Evolutionary conservation across 2,888 invertebrate species (phyloP).

Genomic region (Altica lythri): DNA sequence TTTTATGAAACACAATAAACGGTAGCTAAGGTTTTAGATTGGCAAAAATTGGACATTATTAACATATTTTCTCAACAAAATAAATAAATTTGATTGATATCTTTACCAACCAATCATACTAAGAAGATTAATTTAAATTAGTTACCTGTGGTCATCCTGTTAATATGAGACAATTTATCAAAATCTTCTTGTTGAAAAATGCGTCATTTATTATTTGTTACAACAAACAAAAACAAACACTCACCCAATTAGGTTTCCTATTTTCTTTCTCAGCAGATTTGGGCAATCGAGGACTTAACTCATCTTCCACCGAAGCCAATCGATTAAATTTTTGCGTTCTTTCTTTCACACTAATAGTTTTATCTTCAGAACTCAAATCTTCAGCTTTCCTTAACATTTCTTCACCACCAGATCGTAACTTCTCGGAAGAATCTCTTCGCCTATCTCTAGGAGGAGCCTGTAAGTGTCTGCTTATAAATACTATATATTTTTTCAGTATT

Average conservation of each 20-base stretch:
- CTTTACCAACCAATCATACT: too few species aligned
- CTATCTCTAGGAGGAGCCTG: slow-evolving; percentile 61
- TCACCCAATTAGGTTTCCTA: slow-evolving; percentile 67
- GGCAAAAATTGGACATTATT: too few species aligned
- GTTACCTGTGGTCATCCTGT: too few species aligned
- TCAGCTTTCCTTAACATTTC: slow-evolving; percentile 35
- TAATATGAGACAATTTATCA: too few species aligned
- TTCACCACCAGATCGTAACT: slow-evolving; percentile 33
- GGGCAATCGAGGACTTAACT: slow-evolving; percentile 59
- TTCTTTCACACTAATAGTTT: slow-evolving; percentile 87
- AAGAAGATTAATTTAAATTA: too few species aligned
- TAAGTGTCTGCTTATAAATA: too few species aligned
- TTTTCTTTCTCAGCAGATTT: slow-evolving; percentile 55
- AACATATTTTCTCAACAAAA: too few species aligned
- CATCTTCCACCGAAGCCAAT: slow-evolving; percentile 81
- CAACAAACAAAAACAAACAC: slow-evolving; percentile 12
- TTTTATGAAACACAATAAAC: too few species aligned
- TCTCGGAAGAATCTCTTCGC: slow-evolving; percentile 61
- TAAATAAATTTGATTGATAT: too few species aligned
- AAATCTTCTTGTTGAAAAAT: too few species aligned
- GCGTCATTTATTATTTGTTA: background rate
- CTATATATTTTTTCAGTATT: too few species aligned
- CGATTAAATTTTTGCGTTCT: slow-evolving; percentile 91
- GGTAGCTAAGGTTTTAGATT: too few species aligned
- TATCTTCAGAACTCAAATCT: slow-evolving; percentile 54